phyloP scores from a whole-genome alignment of 2,797 vertebrate genomes.

The Limnodromus scolopaceus region DNA sequence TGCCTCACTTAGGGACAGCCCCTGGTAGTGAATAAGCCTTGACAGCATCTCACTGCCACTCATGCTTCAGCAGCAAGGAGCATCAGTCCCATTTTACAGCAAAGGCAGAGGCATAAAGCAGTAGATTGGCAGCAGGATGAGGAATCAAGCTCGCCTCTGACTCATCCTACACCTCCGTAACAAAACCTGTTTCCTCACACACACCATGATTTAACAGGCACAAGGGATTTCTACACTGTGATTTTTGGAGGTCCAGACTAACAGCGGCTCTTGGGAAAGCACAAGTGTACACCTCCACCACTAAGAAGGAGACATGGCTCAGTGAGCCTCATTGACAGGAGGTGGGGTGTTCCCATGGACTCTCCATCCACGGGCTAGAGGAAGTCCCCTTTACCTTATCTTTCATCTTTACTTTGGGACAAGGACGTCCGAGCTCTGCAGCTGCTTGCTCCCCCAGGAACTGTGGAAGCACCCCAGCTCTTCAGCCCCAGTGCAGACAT shows the following conservation, averaged over 20 bases:
- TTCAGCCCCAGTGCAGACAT: accelerated
- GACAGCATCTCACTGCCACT: background rate
- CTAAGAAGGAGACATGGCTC: background rate
- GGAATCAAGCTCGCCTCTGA: background rate
- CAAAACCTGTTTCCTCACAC: background rate
- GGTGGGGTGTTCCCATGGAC: accelerated
- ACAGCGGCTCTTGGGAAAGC: background rate
- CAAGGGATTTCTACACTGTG: background rate
- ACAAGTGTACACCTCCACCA: too few species aligned
- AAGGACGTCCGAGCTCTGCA: background rate
- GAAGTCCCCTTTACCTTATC: background rate
- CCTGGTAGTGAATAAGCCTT: background rate
- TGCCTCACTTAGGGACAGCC: background rate
- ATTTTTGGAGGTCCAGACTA: background rate
- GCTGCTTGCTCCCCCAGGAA: background rate
- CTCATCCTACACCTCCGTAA: background rate
- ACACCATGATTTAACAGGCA: background rate
- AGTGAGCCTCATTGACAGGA: background rate
- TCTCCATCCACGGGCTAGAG: background rate
- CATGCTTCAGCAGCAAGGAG: background rate
- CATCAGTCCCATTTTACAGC: background rate
- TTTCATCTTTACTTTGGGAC: background rate
- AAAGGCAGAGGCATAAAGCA: background rate
- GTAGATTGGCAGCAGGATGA: background rate
- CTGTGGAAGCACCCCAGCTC: background rate